Conservation (phyloP, 2,113 vertebrate species). For the Pogona vitticeps region DNA sequence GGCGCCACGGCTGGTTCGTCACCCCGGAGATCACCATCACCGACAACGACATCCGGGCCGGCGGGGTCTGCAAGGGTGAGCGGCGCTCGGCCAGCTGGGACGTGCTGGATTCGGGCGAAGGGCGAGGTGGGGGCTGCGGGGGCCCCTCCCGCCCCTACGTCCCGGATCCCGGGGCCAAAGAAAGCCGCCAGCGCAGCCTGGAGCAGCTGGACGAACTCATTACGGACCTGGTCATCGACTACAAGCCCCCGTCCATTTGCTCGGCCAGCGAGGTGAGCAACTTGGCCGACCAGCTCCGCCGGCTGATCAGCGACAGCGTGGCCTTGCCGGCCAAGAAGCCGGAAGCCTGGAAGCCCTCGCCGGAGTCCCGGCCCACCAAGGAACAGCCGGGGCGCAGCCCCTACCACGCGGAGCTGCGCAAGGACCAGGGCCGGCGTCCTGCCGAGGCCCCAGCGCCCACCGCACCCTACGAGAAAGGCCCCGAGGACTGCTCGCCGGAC, state of each 20-base stretch:
- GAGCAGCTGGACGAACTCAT: constrained; percentile 95
- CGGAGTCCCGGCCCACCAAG: constrained; percentile 72
- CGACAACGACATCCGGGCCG: constrained; percentile 88
- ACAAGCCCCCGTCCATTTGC: constrained; percentile 80
- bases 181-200: constrained; percentile 87
- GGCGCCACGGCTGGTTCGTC: constrained; percentile 89
- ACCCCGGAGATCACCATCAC: constrained; percentile 97
- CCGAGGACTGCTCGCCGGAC: constrained; percentile 85
- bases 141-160: neutral
- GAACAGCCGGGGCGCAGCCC: constrained; percentile 83
- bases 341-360: constrained; percentile 51
- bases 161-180: constrained; percentile 64
- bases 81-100: constrained; percentile 84
- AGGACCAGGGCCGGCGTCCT: constrained; percentile 75
- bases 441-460: fast-evolving
- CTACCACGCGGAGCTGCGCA: constrained; percentile 69
- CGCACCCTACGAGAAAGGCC: constrained; percentile 49
- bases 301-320: constrained; percentile 79
- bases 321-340: constrained; percentile 68
- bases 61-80: constrained; percentile 74
- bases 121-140: constrained; percentile 42
- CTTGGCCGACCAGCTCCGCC: constrained; percentile 85
- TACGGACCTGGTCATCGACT: constrained; percentile 93
- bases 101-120: constrained; percentile 66
- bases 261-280: constrained; percentile 73